Percentiles rank a stretch among this genome's conserved stretches.
phyloP scores from a whole-genome alignment of 92 coral and sea anemone species.

The Ricordea florida region DNA sequence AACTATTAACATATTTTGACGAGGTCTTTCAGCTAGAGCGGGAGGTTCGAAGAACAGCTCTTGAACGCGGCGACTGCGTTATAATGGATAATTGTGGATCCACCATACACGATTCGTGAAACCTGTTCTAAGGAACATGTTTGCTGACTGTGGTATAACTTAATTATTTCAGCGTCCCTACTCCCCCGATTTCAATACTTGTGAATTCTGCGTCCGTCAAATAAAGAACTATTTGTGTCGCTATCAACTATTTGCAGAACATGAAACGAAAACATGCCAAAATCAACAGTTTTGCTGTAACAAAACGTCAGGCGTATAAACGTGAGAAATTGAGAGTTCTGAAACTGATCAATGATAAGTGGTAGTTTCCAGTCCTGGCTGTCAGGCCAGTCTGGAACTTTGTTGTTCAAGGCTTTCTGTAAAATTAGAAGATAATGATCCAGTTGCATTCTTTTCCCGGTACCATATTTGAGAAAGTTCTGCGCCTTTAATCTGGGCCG shows the following conservation, averaged over 20 bases:
- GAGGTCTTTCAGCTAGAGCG: constrained; percentile 34
- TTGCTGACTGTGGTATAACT: not conserved
- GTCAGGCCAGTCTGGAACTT: constrained; percentile 28
- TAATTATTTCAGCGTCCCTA: constrained; percentile 11
- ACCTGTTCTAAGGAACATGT: constrained; percentile 10
- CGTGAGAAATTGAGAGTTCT: constrained; percentile 20
- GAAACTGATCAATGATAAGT: constrained; percentile 10
- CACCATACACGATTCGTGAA: constrained; percentile 4
- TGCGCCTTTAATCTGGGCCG: constrained; percentile 34
- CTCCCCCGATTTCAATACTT: constrained; percentile 22
- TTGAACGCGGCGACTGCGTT: constrained; percentile 43
- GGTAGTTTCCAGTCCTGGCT: constrained; percentile 37
- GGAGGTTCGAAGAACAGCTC: constrained; percentile 38
- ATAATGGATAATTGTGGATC: constrained; percentile 60
- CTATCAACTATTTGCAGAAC: constrained; percentile 19
- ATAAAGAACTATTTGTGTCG: constrained; percentile 6
- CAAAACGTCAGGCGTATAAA: constrained; percentile 7
- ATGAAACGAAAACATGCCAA: constrained; percentile 6
- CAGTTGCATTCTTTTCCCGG: constrained; percentile 10
- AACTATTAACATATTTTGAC: constrained; percentile 34
- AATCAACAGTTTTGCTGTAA: not conserved
- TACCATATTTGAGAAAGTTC: constrained; percentile 15
- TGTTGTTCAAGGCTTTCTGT: constrained; percentile 18
- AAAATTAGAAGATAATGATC: constrained; percentile 24
- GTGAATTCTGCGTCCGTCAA: constrained; percentile 11